phyloP scores from a whole-genome alignment of 2,797 vertebrate genomes.

The Arctocebus calabarensis region DNA sequence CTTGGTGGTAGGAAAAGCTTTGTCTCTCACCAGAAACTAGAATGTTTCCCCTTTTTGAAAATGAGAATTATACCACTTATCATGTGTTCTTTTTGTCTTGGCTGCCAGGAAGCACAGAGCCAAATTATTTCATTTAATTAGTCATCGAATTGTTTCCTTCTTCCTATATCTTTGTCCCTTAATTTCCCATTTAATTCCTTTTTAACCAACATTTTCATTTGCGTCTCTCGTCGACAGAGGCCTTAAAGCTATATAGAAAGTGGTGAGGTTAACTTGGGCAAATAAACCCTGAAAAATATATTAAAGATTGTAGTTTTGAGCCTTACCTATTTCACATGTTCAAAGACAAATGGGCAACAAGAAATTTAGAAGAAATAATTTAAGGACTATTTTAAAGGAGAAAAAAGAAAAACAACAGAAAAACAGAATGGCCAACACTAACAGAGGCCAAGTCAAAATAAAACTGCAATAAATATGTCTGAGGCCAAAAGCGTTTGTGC shows the following conservation, averaged over 20 bases:
- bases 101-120: conserved; percentile 71
- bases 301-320: background rate
- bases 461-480: conserved; percentile 67
- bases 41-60: conserved; percentile 75
- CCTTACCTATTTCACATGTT: conserved; percentile 22
- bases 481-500: conserved; percentile 62
- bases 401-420: conserved; percentile 44
- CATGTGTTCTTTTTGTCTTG: conserved; percentile 66
- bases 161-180: conserved; percentile 69
- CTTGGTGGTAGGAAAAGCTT: conserved; percentile 61
- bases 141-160: conserved; percentile 46
- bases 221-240: conserved; percentile 21
- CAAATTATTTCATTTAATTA: conserved; percentile 49
- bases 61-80: conserved; percentile 71
- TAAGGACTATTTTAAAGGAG: conserved; percentile 42
- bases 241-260: conserved; percentile 20
- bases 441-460: conserved; percentile 59
- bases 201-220: conserved; percentile 49
- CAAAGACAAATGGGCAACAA: conserved; percentile 44
- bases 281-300: conserved; percentile 16
- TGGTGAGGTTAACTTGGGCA: background rate
- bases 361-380: conserved; percentile 44
- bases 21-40: conserved; percentile 58
- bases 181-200: conserved; percentile 63
- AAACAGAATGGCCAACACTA: conserved; percentile 39